phyloP scores from a whole-genome alignment of 23 tunicate species.

The Diplosoma virens region DNA sequence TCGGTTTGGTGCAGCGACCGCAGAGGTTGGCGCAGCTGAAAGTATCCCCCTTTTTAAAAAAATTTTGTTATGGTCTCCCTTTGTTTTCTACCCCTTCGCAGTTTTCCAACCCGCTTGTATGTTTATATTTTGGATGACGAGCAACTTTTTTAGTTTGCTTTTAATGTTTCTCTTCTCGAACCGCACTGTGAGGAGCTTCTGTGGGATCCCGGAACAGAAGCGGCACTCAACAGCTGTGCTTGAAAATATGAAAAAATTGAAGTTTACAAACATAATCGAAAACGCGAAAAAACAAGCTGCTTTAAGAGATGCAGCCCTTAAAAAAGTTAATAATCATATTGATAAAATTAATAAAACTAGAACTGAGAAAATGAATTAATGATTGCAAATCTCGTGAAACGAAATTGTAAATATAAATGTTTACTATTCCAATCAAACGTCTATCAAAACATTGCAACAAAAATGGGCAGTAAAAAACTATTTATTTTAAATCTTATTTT shows the following conservation, averaged over 20 bases:
- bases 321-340: slow-evolving; percentile 52
- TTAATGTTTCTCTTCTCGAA: slow-evolving; percentile 33
- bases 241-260: slow-evolving; percentile 7
- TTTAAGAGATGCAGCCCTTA: slow-evolving; percentile 9
- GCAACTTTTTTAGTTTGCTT: slow-evolving; percentile 52
- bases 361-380: too few relatives aligned
- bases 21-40: slow-evolving; percentile 67
- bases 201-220: slow-evolving; percentile 38
- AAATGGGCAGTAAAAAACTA: too few relatives aligned
- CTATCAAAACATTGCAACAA: too few relatives aligned
- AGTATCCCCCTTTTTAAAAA: slow-evolving; percentile 23
- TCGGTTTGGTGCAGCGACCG: slow-evolving; percentile 72
- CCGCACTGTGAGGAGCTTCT: slow-evolving; percentile 27
- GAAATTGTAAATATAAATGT: too few relatives aligned
- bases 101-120: slow-evolving; percentile 71
- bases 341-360: slow-evolving; percentile 32
- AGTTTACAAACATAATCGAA: slow-evolving; percentile 23
- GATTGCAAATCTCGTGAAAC: too few relatives aligned
- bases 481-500: too few relatives aligned
- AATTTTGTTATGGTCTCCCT: slow-evolving; percentile 52
- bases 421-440: too few relatives aligned
- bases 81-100: slow-evolving; percentile 51
- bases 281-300: slow-evolving; percentile 14
- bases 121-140: slow-evolving; percentile 79
- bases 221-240: slow-evolving; percentile 26